Percentiles rank a stretch among this genome's conserved stretches.
phyloP scores from a whole-genome alignment of 2,113 vertebrate species.

The Scytalopus superciliaris region DNA sequence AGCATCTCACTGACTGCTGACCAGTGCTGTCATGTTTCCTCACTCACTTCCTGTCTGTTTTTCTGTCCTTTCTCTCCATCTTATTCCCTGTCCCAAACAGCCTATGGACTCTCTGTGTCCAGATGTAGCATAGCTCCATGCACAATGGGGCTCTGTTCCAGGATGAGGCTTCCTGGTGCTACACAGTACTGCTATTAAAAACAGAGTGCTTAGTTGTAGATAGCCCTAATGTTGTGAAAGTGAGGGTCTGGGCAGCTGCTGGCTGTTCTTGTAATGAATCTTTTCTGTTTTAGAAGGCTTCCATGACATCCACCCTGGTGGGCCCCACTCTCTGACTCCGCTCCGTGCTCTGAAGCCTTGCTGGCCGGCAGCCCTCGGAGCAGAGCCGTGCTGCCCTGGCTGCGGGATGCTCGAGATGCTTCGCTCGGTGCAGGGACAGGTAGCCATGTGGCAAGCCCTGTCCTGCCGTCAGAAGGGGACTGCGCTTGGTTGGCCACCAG shows the following conservation, averaged over 20 bases:
- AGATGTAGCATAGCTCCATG: not conserved
- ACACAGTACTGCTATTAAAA: not conserved
- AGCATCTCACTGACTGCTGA: not conserved
- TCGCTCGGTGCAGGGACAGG: not conserved
- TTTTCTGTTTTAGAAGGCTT: not conserved
- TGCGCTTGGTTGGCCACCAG: constrained; percentile 23
- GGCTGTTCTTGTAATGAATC: not conserved
- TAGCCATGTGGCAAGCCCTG: rapidly evolving
- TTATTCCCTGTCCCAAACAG: not conserved
- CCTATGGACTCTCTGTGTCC: not conserved
- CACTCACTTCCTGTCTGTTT: not conserved
- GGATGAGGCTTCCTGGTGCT: not conserved
- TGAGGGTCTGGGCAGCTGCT: not conserved
- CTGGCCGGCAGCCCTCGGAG: not conserved
- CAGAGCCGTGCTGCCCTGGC: not conserved
- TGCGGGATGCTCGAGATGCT: not conserved
- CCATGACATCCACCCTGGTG: not conserved
- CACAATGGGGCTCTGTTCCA: not conserved
- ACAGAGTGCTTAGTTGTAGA: rapidly evolving
- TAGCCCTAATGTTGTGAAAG: not conserved
- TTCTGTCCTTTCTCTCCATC: not conserved
- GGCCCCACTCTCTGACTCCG: not conserved
- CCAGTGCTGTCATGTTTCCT: not conserved
- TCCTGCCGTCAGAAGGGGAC: not conserved
- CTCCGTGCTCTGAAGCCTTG: not conserved